Percentiles rank a stretch among this genome's conserved stretches.
Evolutionary conservation across 2,113 vertebrate genomes (phyloP).

Genomic region (Pontoporia blainvillei): DNA sequence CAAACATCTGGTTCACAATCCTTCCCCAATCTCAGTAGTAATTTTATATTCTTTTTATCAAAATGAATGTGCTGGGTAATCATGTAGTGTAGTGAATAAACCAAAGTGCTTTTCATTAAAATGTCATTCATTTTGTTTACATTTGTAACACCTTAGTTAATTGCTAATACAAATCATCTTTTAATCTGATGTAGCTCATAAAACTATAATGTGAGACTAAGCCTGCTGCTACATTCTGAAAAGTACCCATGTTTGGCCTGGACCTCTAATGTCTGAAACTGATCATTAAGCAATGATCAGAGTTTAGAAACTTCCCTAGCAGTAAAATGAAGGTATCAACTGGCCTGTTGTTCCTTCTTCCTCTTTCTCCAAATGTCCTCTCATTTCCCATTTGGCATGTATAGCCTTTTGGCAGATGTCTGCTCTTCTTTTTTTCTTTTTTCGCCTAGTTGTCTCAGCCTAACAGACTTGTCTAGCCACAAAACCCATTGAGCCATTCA

Average conservation of each 20-base stretch:
- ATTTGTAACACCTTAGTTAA: neutral
- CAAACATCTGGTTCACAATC: neutral
- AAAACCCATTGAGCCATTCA: neutral
- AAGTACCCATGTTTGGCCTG: neutral
- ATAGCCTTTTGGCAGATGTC: slow-evolving; percentile 56
- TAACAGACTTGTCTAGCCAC: slow-evolving; percentile 33
- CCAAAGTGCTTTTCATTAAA: slow-evolving; percentile 20
- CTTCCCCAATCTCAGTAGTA: neutral
- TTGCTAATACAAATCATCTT: neutral
- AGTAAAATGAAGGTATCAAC: slow-evolving; percentile 8
- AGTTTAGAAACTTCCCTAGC: neutral
- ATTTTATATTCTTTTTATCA: neutral
- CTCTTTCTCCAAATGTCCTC: neutral
- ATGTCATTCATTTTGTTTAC: slow-evolving; percentile 18
- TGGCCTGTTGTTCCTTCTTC: neutral
- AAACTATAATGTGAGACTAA: neutral
- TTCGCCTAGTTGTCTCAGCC: slow-evolving; percentile 38
- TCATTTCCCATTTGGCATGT: slow-evolving; percentile 62
- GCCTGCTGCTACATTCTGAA: neutral
- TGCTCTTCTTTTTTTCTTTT: slow-evolving; percentile 21
- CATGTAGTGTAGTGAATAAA: neutral
- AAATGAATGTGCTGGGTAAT: neutral
- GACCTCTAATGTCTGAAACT: neutral
- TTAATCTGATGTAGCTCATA: neutral
- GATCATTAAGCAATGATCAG: neutral